A percentile compares a stretch with the other conserved stretches of the same genome.
Evolutionary conservation across 2,113 vertebrate genomes (phyloP).

Genomic region (Guaruba guarouba): DNA sequence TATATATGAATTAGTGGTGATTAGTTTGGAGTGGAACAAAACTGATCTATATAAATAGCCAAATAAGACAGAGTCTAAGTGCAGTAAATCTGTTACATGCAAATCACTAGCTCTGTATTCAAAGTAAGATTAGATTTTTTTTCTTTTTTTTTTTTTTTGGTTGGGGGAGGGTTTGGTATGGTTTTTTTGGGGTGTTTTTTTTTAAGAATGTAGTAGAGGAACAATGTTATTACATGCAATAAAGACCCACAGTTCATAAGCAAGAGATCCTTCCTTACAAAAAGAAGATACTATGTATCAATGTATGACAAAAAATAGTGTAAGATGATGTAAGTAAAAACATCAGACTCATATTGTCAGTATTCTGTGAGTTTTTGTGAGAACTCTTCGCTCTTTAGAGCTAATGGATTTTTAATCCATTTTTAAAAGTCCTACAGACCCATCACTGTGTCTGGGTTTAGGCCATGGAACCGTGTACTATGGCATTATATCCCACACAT

Average conservation of each 20-base stretch:
- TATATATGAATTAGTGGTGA: background rate
- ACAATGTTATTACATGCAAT: background rate
- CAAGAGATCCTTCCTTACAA: background rate
- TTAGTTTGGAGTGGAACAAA: background rate
- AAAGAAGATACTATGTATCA: background rate
- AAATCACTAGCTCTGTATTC: background rate
- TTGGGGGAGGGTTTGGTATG: fast-evolving
- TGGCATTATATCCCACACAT: background rate
- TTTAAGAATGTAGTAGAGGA: background rate
- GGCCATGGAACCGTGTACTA: background rate
- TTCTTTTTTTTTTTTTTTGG: too few relatives aligned
- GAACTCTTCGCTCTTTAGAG: background rate
- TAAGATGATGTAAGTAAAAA: background rate
- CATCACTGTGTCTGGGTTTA: background rate
- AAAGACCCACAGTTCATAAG: background rate
- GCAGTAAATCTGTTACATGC: background rate
- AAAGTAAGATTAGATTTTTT: background rate
- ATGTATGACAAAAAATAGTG: background rate
- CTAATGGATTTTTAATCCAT: background rate
- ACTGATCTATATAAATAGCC: background rate
- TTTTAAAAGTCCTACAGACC: background rate
- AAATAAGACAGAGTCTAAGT: background rate
- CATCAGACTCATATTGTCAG: background rate
- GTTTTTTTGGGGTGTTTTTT: too few relatives aligned
- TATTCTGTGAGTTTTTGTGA: background rate